Evolutionary conservation across 2,113 vertebrate species (phyloP).

Genomic region (Albula goreensis): DNA sequence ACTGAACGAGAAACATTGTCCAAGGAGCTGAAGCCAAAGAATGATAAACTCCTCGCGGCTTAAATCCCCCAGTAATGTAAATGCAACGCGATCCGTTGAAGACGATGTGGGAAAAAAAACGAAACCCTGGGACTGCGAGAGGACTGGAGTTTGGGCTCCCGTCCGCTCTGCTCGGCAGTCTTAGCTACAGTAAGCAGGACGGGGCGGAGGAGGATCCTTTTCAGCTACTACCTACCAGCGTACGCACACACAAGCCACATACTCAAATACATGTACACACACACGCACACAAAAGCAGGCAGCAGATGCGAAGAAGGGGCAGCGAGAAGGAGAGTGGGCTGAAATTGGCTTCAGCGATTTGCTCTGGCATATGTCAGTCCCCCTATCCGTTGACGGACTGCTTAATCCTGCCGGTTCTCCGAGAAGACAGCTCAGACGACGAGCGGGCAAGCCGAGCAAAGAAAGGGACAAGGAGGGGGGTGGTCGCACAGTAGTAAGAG

Average conservation of each 20-base stretch:
- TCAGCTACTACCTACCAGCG: slow-evolving; percentile 52
- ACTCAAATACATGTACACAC: slow-evolving; percentile 39
- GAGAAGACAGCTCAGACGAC: not conserved
- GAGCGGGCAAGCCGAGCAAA: slow-evolving; percentile 2
- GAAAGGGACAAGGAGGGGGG: slow-evolving; percentile 4
- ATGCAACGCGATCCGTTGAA: slow-evolving; percentile 42
- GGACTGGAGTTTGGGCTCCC: slow-evolving; percentile 30
- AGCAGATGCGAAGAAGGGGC: slow-evolving; percentile 19
- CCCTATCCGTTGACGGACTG: slow-evolving; percentile 22
- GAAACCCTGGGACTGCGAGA: slow-evolving; percentile 54
- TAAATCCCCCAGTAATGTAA: slow-evolving; percentile 27
- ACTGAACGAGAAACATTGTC: slow-evolving; percentile 80
- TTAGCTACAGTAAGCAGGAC: slow-evolving; percentile 65
- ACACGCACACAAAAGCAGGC: slow-evolving; percentile 19
- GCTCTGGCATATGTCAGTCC: slow-evolving; percentile 27
- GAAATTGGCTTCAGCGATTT: slow-evolving; percentile 23
- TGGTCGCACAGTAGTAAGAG: slow-evolving; percentile 28
- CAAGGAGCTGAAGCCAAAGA: slow-evolving; percentile 39
- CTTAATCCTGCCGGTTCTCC: slow-evolving; percentile 9
- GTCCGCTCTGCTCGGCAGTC: slow-evolving; percentile 61
- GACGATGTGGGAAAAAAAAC: slow-evolving; percentile 13
- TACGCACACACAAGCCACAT: slow-evolving; percentile 54
- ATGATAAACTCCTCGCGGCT: slow-evolving; percentile 48
- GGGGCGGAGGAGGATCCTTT: slow-evolving; percentile 62
- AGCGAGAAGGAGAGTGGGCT: slow-evolving; percentile 9